Evolutionary conservation across 1,140 invertebrate genomes (phyloP).

Genomic region (Bradynema listronoti): DNA sequence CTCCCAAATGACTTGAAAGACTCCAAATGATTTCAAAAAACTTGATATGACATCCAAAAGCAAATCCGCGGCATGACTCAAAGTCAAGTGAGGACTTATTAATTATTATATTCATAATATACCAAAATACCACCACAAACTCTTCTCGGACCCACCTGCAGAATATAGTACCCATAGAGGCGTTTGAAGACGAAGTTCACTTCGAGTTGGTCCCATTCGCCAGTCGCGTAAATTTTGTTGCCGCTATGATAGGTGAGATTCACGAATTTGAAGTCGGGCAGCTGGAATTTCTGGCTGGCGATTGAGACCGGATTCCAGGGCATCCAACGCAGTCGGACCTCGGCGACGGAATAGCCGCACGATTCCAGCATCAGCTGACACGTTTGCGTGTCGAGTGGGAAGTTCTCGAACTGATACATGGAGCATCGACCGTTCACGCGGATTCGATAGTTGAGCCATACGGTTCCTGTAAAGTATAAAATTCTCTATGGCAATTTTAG

Average conservation of each 20-base stretch:
- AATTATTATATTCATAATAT: too few species aligned
- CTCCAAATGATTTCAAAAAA: too few species aligned
- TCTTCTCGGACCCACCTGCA: conserved; percentile 32
- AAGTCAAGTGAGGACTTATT: too few species aligned
- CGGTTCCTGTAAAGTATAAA: conserved; percentile 14
- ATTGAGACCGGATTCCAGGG: conserved; percentile 42
- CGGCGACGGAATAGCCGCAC: conserved; percentile 45
- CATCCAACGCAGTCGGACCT: conserved; percentile 40
- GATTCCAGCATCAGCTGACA: conserved; percentile 38
- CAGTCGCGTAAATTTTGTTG: conserved; percentile 33
- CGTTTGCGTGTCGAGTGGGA: conserved; percentile 39
- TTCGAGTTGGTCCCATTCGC: conserved; percentile 34
- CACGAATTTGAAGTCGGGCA: conserved; percentile 44
- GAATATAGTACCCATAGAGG: conserved; percentile 45
- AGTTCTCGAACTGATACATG: conserved; percentile 45
- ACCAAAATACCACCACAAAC: too few species aligned
- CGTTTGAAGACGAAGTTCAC: conserved; percentile 42
- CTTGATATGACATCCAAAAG: too few species aligned
- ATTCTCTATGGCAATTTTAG: too few species aligned
- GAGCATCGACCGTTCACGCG: conserved; percentile 38
- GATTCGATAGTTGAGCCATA: conserved; percentile 37
- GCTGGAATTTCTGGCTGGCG: conserved; percentile 38
- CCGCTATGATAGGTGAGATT: conserved; percentile 35
- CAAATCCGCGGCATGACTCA: too few species aligned
- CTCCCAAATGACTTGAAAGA: too few species aligned